phyloP scores from a whole-genome alignment of 2,797 vertebrate genomes.

The Eidolon dupreanum region DNA sequence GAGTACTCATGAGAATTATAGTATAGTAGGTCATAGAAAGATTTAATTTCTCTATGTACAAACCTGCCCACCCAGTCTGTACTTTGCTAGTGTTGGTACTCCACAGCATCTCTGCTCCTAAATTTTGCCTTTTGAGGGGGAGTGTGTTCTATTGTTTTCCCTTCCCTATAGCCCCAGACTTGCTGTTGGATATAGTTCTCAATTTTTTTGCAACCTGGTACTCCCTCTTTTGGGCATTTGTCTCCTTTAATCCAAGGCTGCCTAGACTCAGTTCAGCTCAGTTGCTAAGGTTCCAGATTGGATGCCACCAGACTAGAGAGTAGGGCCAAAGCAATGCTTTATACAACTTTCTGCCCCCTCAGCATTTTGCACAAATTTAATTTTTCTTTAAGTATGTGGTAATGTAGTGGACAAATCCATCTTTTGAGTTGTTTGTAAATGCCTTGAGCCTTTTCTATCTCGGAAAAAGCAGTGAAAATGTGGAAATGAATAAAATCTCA shows the following conservation, averaged over 20 bases:
- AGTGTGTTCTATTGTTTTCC: neutral
- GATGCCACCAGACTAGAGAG: neutral
- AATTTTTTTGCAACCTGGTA: neutral
- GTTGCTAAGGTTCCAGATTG: neutral
- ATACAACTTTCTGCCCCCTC: neutral
- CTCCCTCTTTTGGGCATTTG: neutral
- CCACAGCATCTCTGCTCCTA: neutral
- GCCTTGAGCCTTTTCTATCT: neutral
- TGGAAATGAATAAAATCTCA: neutral
- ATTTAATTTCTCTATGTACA: neutral
- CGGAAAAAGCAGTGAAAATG: neutral
- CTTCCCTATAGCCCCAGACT: neutral
- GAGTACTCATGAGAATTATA: neutral
- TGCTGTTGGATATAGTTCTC: neutral
- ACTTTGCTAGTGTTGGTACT: neutral
- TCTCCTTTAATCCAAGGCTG: neutral
- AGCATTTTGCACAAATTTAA: neutral
- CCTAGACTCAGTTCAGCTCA: neutral
- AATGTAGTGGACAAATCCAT: neutral
- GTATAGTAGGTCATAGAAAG: neutral
- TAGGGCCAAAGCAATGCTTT: neutral
- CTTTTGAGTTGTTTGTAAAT: slow-evolving; percentile 24
- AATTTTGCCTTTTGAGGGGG: neutral
- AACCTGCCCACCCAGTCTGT: neutral
- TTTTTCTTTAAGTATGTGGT: neutral